Evolutionary conservation across 2,888 invertebrate species (phyloP).

Genomic region (Camponotus fellah): DNA sequence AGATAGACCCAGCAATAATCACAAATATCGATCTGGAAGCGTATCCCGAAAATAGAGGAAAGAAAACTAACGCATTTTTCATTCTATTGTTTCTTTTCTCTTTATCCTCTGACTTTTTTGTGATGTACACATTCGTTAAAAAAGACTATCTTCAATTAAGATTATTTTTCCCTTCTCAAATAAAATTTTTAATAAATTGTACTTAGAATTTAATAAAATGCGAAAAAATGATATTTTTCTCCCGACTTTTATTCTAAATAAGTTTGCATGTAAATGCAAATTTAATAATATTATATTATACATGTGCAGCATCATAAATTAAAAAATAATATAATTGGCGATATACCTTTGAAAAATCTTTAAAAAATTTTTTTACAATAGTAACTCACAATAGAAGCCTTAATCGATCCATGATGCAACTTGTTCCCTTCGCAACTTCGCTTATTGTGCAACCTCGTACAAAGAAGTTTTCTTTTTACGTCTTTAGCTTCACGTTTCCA

Average conservation of each 20-base stretch:
- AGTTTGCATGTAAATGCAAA: neutral
- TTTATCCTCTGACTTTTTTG: neutral
- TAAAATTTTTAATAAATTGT: neutral
- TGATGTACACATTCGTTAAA: neutral
- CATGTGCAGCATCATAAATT: neutral
- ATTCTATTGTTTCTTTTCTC: slow-evolving; percentile 7
- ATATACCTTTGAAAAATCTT: neutral
- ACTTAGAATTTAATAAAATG: neutral
- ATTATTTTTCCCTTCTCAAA: neutral
- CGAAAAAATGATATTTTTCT: neutral
- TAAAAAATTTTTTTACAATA: neutral
- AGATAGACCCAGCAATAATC: slow-evolving; percentile 33
- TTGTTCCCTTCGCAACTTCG: slow-evolving; percentile 13
- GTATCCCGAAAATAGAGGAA: slow-evolving; percentile 16
- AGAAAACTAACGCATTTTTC: slow-evolving; percentile 9
- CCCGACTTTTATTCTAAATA: neutral
- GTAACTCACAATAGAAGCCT: slow-evolving; percentile 28
- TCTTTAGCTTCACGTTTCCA: slow-evolving; percentile 49
- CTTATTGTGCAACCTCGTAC: slow-evolving; percentile 29
- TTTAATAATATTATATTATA: neutral
- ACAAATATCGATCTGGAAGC: slow-evolving; percentile 42
- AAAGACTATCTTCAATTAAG: neutral
- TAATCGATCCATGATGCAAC: slow-evolving; percentile 50
- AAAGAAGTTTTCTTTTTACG: slow-evolving; percentile 35
- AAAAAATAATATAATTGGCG: slow-evolving; percentile 10